A percentile compares a stretch with the other conserved stretches of the same genome.
Evolutionary conservation across 1,140 invertebrate species (phyloP).

Genomic region (Plutomurus gul): DNA sequence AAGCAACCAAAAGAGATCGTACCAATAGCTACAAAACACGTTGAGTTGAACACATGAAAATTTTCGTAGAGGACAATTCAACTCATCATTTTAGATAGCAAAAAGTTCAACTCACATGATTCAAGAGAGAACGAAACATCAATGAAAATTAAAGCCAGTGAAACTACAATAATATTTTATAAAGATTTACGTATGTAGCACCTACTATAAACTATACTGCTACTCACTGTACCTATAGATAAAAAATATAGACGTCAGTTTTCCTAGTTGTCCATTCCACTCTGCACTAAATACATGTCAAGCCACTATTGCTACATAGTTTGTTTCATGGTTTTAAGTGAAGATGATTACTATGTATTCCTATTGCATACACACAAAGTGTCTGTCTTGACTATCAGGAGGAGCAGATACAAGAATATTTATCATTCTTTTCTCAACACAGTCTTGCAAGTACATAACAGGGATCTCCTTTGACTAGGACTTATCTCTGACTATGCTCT

Average conservation of each 20-base stretch:
- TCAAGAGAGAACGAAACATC: not conserved
- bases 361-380: too few relatives aligned
- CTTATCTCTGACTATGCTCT: too few relatives aligned
- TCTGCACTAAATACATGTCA: not conserved
- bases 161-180: not conserved
- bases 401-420: too few relatives aligned
- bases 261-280: too few relatives aligned
- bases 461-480: too few relatives aligned
- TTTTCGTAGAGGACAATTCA: too few relatives aligned
- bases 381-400: too few relatives aligned
- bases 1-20: too few relatives aligned
- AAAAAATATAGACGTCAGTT: not conserved
- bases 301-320: not conserved
- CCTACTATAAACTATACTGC: not conserved
- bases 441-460: too few relatives aligned
- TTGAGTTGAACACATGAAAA: not conserved
- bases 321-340: not conserved
- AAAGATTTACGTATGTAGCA: not conserved
- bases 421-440: too few relatives aligned
- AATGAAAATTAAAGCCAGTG: constrained; percentile 13
- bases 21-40: not conserved
- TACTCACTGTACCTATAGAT: not conserved
- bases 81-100: not conserved
- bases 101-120: not conserved
- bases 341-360: too few relatives aligned